Evolutionary conservation across 2,888 invertebrate species (phyloP), one percentile per base, ranked within the genome.

Genomic region (Rhagium mordax): DNA sequence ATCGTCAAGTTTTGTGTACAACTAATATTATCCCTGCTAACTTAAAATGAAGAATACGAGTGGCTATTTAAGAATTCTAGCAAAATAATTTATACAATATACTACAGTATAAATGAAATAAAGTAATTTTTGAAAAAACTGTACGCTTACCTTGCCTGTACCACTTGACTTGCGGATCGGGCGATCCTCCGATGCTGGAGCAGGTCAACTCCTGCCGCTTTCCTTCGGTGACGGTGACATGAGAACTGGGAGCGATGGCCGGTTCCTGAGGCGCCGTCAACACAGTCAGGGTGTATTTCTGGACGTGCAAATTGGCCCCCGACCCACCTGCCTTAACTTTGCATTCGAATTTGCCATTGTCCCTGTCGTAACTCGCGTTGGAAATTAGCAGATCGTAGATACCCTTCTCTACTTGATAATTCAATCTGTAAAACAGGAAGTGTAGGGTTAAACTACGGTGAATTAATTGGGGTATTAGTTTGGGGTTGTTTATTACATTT

Each of bases 281-380:
- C 71, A 97, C 96, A 29, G 96, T 96, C 82, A 97, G 90, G 78
- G 93, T 92, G 85, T 96, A 94, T 74, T 93, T 92, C 88, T 96
- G 95, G 79, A 94, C 93, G 89, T 96, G 96, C 81, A 96, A 90
- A 87, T 94, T 94, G 75, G 92, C 91, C 53, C 96, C 96, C 24
- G 95, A 95, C 78, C 94, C 96, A 82, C 91, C 94, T 75, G 93
- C 96, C 90, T 94, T 96, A 84, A 94, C 93, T 83, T 94, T 94
- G 88, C 97, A 98, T 89, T 96, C 96, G 90, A 96, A 98, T 84
- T 93, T 92, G 67, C 96, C 97, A 88, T 97, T 97, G 90, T 96
- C 97, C 18, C 95, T 91, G 85, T 94, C 95, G 89, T 97, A 98
- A 64, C 95, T 94, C 60, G 97, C 96, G 86, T 95, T 96, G 78